These are phyloP conservation scores for Argynnis bischoffii DNA, from an alignment of 2,888 invertebrate genomes.

Conservation along the genomic window DNA sequence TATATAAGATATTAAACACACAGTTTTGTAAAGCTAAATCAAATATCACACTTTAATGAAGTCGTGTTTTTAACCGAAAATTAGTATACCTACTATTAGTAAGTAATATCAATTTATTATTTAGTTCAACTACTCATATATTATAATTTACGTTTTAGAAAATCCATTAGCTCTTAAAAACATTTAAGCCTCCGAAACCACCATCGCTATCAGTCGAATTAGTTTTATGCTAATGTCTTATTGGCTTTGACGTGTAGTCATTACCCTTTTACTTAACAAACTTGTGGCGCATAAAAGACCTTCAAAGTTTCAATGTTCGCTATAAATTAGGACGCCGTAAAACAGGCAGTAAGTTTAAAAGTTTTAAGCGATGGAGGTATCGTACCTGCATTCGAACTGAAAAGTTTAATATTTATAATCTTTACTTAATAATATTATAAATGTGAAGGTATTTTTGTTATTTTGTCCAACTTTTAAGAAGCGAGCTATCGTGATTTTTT, in stretches of 20 bases:
- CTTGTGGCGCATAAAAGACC: conserved; percentile 12
- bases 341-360: conserved; percentile 20
- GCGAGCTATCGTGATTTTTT: too few species aligned
- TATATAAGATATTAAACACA: too few species aligned
- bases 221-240: conserved; percentile 8
- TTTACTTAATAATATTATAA: too few species aligned
- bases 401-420: not conserved
- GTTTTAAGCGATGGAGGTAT: conserved; percentile 6
- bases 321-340: conserved; percentile 23
- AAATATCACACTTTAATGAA: too few species aligned
- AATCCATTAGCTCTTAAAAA: not conserved
- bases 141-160: not conserved
- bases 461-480: too few species aligned
- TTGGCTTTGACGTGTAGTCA: conserved; percentile 15
- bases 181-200: not conserved
- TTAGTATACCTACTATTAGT: too few species aligned
- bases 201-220: not conserved
- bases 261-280: conserved; percentile 13
- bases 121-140: too few species aligned
- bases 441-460: too few species aligned
- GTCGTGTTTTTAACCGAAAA: too few species aligned
- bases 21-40: too few species aligned
- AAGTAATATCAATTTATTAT: too few species aligned
- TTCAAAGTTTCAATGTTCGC: conserved; percentile 22
- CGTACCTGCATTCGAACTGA: not conserved